phyloP scores from a whole-genome alignment of 2,888 invertebrate species.

The Drosophila acutilabella region DNA sequence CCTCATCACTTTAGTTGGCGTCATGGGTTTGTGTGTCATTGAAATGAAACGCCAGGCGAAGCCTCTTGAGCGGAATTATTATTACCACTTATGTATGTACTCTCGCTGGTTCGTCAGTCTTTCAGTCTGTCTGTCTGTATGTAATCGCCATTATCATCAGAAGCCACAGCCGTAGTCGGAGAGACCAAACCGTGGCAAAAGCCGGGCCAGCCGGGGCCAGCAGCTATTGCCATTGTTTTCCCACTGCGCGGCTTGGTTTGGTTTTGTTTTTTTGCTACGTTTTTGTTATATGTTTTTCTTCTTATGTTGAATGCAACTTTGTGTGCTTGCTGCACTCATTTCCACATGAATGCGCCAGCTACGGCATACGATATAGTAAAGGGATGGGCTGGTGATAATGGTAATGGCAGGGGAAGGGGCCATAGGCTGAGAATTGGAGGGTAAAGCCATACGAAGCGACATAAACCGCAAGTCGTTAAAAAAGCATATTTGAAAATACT shows the following conservation, averaged over 20 bases:
- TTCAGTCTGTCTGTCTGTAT: slow-evolving; percentile 17
- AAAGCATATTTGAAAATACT: slow-evolving; percentile 57
- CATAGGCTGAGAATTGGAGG: slow-evolving; percentile 3
- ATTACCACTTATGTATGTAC: slow-evolving; percentile 78
- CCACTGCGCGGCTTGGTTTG: slow-evolving; percentile 62
- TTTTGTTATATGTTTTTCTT: slow-evolving; percentile 14
- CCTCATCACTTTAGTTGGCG: slow-evolving; percentile 57
- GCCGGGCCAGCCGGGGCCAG: slow-evolving; percentile 48
- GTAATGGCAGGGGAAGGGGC: slow-evolving; percentile 5
- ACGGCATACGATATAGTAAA: slow-evolving; percentile 23
- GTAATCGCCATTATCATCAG: slow-evolving; percentile 54
- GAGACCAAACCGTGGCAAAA: slow-evolving; percentile 31
- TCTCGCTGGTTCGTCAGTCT: background rate
- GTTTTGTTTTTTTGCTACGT: slow-evolving; percentile 40
- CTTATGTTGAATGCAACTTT: slow-evolving; percentile 67
- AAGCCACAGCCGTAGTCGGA: slow-evolving; percentile 40
- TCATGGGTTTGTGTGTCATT: slow-evolving; percentile 80
- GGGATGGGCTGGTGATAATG: slow-evolving; percentile 16
- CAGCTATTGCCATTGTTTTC: slow-evolving; percentile 69
- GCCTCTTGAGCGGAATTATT: slow-evolving; percentile 83
- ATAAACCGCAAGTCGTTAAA: slow-evolving; percentile 74
- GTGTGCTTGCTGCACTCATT: slow-evolving; percentile 74
- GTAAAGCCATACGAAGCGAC: slow-evolving; percentile 39
- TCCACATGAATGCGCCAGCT: slow-evolving; percentile 74
- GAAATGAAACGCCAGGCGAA: slow-evolving; percentile 83